Conservation (phyloP, 2,797 vertebrate species). For the Paratrypauchen microcephalus region DNA sequence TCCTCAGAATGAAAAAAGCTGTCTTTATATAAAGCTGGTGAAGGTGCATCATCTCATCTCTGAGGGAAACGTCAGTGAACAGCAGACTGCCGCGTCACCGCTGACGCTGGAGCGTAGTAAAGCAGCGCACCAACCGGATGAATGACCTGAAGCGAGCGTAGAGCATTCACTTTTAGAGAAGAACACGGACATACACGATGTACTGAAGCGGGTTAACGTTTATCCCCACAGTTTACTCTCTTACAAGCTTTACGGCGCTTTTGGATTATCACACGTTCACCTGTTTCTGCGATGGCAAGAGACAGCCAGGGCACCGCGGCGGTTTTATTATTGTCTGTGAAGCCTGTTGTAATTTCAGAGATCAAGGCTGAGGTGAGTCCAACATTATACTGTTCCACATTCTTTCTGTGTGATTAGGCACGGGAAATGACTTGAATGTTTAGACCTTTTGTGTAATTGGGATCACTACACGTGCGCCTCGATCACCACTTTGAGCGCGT, state of each 20-base stretch:
- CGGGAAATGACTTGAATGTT: not conserved
- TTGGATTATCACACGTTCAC: not conserved
- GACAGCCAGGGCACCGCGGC: conserved; percentile 71
- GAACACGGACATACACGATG: not conserved
- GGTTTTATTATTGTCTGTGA: conserved; percentile 54
- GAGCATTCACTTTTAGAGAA: not conserved
- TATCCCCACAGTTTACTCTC: not conserved
- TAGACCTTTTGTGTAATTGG: not conserved
- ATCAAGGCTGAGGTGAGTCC: conserved; percentile 61
- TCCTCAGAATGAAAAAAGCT: too few relatives aligned
- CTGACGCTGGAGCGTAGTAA: conserved; percentile 8
- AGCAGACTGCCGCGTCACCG: not conserved
- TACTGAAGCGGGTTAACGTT: not conserved
- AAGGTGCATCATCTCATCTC: not conserved
- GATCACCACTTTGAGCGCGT: not conserved
- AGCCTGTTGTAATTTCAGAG: conserved; percentile 46
- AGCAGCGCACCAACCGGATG: not conserved
- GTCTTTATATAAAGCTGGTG: not conserved
- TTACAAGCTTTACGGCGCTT: not conserved
- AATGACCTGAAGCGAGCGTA: conserved; percentile 4
- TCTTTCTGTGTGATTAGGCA: not conserved
- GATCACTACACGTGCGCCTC: not conserved
- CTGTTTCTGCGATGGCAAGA: conserved; percentile 60
- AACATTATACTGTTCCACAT: not conserved
- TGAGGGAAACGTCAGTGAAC: conserved; percentile 3